Percentiles rank a stretch among this genome's conserved stretches.
These are phyloP conservation scores for Rhea americana DNA, from an alignment of 2,113 vertebrate species.

Conservation along the genomic window DNA sequence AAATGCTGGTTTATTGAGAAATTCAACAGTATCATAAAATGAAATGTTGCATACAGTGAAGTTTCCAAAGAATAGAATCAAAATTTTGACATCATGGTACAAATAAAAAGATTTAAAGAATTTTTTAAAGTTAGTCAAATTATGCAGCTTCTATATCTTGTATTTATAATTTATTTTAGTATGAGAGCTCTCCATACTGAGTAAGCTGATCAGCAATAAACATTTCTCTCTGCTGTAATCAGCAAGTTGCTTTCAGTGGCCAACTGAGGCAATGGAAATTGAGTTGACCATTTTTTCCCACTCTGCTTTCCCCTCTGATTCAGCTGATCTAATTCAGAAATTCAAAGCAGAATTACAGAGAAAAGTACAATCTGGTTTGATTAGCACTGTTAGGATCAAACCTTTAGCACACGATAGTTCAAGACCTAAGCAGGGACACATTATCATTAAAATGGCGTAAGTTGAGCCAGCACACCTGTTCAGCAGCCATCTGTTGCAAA, in stretches of 20 bases:
- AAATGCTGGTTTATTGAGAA: constrained; percentile 29
- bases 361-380: constrained; percentile 11
- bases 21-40: not conserved
- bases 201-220: not conserved
- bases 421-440: not conserved
- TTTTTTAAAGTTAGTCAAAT: not conserved
- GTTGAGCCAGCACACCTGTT: not conserved
- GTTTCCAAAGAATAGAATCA: constrained; percentile 40
- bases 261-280: not conserved
- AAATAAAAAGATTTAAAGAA: not conserved
- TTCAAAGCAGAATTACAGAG: not conserved
- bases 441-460: not conserved
- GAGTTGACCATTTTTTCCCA: not conserved
- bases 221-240: not conserved
- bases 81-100: not conserved
- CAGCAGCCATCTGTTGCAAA: constrained; percentile 11
- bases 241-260: not conserved
- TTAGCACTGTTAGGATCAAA: not conserved
- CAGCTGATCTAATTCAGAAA: not conserved
- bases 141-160: not conserved
- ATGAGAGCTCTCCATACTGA: not conserved
- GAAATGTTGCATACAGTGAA: not conserved
- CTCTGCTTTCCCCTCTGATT: not conserved
- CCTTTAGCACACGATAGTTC: not conserved
- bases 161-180: not conserved